phyloP scores from a whole-genome alignment of 1,140 invertebrate genomes.

The Caenorhabditis latens region DNA sequence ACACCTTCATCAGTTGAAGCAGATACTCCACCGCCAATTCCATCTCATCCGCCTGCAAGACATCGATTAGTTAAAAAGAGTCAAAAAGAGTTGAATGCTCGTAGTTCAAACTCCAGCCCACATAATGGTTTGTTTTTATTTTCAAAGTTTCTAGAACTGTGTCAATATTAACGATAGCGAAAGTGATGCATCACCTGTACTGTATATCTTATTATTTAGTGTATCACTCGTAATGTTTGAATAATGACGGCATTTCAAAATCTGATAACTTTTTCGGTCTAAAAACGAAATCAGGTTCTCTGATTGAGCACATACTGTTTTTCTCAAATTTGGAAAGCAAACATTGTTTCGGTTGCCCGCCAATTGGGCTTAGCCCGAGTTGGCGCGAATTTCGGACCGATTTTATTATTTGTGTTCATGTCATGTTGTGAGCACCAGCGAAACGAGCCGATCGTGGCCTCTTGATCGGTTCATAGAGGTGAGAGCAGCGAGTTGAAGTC shows the following conservation, averaged over 20 bases:
- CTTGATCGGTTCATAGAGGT: constrained; percentile 23
- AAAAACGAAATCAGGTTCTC: background rate
- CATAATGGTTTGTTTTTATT: constrained; percentile 4
- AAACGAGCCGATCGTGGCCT: constrained; percentile 32
- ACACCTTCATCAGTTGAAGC: constrained; percentile 41
- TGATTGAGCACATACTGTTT: constrained; percentile 3
- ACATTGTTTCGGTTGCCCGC: background rate
- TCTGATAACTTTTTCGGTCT: background rate
- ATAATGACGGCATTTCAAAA: background rate
- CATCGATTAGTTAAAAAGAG: constrained; percentile 41
- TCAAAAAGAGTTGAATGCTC: constrained; percentile 32
- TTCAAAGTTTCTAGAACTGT: background rate
- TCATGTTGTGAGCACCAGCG: constrained; percentile 37
- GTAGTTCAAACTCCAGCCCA: background rate
- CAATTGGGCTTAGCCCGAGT: background rate
- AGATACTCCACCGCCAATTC: constrained; percentile 33
- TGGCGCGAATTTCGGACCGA: constrained; percentile 33
- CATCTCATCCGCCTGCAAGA: constrained; percentile 40
- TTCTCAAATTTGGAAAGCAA: constrained; percentile 17
- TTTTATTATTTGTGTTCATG: constrained; percentile 54
- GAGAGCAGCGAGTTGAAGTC: background rate
- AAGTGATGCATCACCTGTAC: background rate
- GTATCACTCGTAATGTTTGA: background rate
- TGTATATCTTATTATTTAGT: background rate
- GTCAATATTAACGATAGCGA: background rate